These are phyloP conservation scores for Drosophila pegasa DNA, from an alignment of 2,888 invertebrate genomes.

Conservation along the genomic window DNA sequence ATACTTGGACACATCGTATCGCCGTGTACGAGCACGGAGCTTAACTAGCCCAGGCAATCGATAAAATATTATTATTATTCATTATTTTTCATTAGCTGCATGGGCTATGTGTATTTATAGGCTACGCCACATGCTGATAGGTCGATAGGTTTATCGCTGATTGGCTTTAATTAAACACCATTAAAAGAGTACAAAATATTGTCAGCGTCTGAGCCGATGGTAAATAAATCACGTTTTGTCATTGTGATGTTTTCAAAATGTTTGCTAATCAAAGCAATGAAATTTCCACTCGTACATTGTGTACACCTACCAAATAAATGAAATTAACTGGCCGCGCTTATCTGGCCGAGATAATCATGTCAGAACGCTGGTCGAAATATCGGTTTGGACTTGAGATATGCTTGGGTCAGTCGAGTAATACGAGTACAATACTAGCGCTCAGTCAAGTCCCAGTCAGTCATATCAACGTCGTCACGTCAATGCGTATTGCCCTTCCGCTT, in stretches of 20 bases:
- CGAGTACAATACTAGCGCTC: conserved; percentile 17
- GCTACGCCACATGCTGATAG: conserved; percentile 71
- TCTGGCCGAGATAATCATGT: conserved; percentile 68
- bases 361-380: conserved; percentile 37
- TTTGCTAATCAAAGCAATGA: conserved; percentile 57
- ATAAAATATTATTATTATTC: conserved; percentile 38
- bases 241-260: conserved; percentile 75
- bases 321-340: conserved; percentile 67
- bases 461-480: conserved; percentile 49
- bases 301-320: conserved; percentile 59
- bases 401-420: conserved; percentile 46
- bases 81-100: conserved; percentile 62
- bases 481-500: conserved; percentile 17
- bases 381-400: conserved; percentile 33
- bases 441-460: conserved; percentile 29
- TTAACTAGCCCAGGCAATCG: conserved; percentile 27
- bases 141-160: conserved; percentile 69
- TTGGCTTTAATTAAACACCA: conserved; percentile 80
- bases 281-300: conserved; percentile 43
- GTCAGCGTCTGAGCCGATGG: conserved; percentile 58
- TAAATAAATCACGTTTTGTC: conserved; percentile 73
- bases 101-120: conserved; percentile 42
- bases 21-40: conserved; percentile 33
- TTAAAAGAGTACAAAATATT: conserved; percentile 71
- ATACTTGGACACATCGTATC: conserved; percentile 69